Conservation (phyloP, 2,888 invertebrate genomes). For the Trachelus tabidus region DNA sequence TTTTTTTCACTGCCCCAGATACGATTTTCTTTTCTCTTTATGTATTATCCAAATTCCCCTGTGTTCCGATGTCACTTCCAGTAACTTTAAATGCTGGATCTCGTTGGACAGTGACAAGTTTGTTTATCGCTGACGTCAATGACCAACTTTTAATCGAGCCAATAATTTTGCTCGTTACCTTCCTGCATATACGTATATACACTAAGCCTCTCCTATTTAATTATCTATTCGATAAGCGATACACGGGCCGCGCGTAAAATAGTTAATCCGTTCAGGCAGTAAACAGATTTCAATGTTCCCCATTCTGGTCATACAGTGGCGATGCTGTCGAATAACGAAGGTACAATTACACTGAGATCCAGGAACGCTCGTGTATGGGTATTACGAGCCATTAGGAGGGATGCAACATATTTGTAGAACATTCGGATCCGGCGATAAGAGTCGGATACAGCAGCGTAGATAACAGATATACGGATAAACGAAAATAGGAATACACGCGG, state of each 20-base stretch:
- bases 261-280: conserved; percentile 18
- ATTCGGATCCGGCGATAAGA: neutral
- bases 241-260: conserved; percentile 1
- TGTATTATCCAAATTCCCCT: neutral
- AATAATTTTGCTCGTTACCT: conserved; percentile 39
- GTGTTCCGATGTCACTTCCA: neutral
- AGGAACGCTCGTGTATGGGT: neutral
- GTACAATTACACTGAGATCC: neutral
- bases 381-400: neutral
- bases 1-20: no score
- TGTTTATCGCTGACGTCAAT: neutral
- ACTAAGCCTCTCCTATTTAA: conserved; percentile 39
- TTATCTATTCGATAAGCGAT: conserved; percentile 32
- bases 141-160: conserved; percentile 29
- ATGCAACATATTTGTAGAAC: neutral
- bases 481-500: neutral
- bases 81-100: neutral
- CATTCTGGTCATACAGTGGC: neutral
- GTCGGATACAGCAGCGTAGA: neutral
- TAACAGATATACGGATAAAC: neutral
- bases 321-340: neutral
- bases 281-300: conserved; percentile 10
- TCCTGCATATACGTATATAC: neutral
- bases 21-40: accelerated
- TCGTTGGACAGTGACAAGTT: neutral